These are phyloP conservation scores for Pelecanoides urinatrix DNA, from an alignment of 2,113 vertebrate genomes.

Conservation along the genomic window DNA sequence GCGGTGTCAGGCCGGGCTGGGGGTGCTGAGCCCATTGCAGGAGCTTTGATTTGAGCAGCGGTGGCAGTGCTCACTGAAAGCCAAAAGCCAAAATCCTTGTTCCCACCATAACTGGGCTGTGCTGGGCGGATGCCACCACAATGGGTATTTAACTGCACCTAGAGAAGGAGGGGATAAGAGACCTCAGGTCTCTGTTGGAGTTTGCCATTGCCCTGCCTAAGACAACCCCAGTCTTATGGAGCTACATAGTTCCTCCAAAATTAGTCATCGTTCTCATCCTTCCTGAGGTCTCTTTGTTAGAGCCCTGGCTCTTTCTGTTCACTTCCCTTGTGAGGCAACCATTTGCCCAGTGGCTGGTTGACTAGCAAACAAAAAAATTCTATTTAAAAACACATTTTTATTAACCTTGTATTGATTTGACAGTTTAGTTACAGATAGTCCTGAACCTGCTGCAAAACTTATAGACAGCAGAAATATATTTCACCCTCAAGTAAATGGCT, in stretches of 20 bases:
- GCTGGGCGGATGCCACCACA: background rate
- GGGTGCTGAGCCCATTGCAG: background rate
- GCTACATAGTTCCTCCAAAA: background rate
- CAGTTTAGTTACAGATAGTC: background rate
- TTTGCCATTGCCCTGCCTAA: background rate
- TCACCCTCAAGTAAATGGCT: background rate
- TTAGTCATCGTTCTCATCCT: background rate
- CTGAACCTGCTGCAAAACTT: background rate
- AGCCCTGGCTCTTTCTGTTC: background rate
- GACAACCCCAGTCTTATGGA: background rate
- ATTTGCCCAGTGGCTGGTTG: background rate
- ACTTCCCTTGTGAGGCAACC: background rate
- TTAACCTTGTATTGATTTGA: background rate
- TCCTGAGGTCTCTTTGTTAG: background rate
- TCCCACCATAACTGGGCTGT: background rate
- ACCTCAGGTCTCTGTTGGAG: background rate
- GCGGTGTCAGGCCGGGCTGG: background rate
- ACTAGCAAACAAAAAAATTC: background rate
- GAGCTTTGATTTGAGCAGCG: background rate
- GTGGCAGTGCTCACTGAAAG: background rate
- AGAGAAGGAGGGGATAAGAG: background rate
- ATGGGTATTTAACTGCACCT: background rate
- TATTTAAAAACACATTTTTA: background rate
- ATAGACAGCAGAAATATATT: background rate
- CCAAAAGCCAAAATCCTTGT: accelerated